Base-by-base conservation (phyloP, 2,888 invertebrate genomes). In the Formica aserva region DNA sequence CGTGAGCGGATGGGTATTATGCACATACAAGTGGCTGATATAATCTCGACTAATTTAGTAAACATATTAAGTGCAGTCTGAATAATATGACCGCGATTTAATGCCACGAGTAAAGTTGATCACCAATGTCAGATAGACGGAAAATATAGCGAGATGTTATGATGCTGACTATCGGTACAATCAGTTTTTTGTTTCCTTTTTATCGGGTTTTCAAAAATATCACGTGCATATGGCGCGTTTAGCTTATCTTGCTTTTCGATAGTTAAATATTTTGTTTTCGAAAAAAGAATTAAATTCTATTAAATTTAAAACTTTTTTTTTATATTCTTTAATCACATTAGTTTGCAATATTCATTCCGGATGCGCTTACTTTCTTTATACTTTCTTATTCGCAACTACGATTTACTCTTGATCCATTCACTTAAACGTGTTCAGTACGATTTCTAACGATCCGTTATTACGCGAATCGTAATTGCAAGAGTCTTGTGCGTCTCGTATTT, bases 21-120 rank as follows among this genome's bases (percentile, higher is more conserved):
- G 84, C 88, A 85, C 88, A 90, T 89, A 90, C 91, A 89, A 92
- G 91, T 91, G 87, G 85, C 87, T 84, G 91, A 92, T 92, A 91
- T 91, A 88, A 92, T 92, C 92, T 92, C 91, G 91, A 85, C 87
- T 91, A 91, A 91, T 92, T 92, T 91, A 90, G 91, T 91, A 92
- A 92, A 92, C 92, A 92, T 92, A 92, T 92, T 92, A 92, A 92
- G 91, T 90, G 90, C 91, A 90, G 91, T 91, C 91, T 91, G 92
- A 92, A 92, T 92, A 92, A 92, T 90, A 92, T 87, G 89, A 89
- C 84, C 89, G 87, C 86, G 88, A 87, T 91, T 92, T 91, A 91
- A 90, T 89, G 89, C 90, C 91, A 89, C 75, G 86, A 87, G 41
- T 63, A 88, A 87, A 83, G 74, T n/a, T 52, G n/a, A 69, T 75